Evolutionary conservation across 1,140 invertebrate genomes (phyloP).

Genomic region (Euura lappo): DNA sequence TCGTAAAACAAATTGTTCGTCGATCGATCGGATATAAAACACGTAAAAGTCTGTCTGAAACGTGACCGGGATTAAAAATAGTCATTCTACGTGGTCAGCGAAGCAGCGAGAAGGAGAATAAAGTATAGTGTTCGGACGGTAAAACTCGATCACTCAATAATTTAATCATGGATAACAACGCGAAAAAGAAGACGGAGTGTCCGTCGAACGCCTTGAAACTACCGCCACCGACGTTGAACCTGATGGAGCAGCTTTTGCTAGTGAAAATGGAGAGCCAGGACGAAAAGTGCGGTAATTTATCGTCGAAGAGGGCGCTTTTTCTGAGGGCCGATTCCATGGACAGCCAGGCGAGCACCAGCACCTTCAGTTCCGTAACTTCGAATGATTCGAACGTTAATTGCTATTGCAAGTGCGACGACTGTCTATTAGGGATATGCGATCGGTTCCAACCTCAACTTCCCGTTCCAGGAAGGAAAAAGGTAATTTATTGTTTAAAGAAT

Average conservation of each 20-base stretch:
- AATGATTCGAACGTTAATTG: constrained; percentile 62
- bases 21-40: too few relatives aligned
- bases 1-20: too few relatives aligned
- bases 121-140: too few relatives aligned
- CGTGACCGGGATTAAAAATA: too few relatives aligned
- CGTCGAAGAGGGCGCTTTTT: constrained; percentile 48
- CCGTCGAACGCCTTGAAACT: constrained; percentile 50
- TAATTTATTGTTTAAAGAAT: constrained; percentile 29
- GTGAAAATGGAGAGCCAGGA: constrained; percentile 73
- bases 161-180: constrained; percentile 6
- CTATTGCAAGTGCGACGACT: constrained; percentile 83
- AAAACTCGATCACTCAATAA: not conserved
- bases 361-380: constrained; percentile 66
- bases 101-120: too few relatives aligned
- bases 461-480: constrained; percentile 68
- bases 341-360: constrained; percentile 76
- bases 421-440: constrained; percentile 80
- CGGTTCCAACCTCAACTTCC: constrained; percentile 66
- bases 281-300: constrained; percentile 12
- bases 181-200: constrained; percentile 14
- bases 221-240: constrained; percentile 64
- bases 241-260: constrained; percentile 79
- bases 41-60: too few relatives aligned
- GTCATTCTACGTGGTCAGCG: too few relatives aligned
- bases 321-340: constrained; percentile 79